phyloP scores from a whole-genome alignment of 2,797 vertebrate species.

The Lindbergichthys nudifrons region DNA sequence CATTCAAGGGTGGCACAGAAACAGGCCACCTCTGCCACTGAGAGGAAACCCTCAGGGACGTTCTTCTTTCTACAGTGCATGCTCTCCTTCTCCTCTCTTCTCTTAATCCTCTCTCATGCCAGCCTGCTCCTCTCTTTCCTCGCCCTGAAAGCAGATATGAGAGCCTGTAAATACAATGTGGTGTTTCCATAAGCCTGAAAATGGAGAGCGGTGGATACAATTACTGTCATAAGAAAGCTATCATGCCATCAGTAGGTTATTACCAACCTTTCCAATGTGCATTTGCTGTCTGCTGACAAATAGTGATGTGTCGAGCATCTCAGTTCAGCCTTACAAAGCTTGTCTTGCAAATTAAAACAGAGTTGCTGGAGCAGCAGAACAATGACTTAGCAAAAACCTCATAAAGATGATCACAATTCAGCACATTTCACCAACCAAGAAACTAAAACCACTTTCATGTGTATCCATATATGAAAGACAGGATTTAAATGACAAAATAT shows the following conservation, averaged over 20 bases:
- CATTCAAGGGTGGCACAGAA: constrained; percentile 58
- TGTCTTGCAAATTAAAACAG: background rate
- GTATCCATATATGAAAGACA: background rate
- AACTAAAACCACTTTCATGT: background rate
- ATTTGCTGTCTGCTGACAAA: constrained; percentile 3
- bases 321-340: background rate
- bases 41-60: constrained; percentile 64
- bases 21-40: constrained; percentile 68
- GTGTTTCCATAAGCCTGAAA: background rate
- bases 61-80: constrained; percentile 20
- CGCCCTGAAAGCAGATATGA: constrained; percentile 18
- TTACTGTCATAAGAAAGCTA: constrained; percentile 10
- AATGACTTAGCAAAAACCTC: background rate
- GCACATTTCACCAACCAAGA: background rate
- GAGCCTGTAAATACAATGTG: background rate
- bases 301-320: background rate
- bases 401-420: background rate
- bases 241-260: constrained; percentile 17
- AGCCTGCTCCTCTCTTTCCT: constrained; percentile 7
- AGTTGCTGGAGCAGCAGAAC: background rate
- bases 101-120: constrained; percentile 13
- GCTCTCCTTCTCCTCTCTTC: constrained; percentile 35
- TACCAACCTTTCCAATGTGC: background rate
- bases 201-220: constrained; percentile 9
- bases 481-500: background rate